phyloP scores from a whole-genome alignment of 1,140 invertebrate genomes.

The Hormaphis cornu region DNA sequence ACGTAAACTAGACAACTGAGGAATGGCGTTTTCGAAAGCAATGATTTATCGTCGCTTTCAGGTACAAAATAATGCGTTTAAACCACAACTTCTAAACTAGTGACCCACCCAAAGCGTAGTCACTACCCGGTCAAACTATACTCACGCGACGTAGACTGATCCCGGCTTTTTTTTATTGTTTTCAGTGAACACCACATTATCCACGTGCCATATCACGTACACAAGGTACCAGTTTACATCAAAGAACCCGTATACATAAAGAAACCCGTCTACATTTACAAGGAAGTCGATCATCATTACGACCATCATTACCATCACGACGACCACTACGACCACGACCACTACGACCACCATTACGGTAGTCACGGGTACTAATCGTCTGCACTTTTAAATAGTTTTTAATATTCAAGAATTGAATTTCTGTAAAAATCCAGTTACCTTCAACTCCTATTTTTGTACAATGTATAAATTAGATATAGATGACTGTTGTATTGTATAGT shows the following conservation, averaged over 20 bases:
- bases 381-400: background rate
- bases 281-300: conserved; percentile 15
- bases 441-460: no score
- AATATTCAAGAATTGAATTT: background rate
- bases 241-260: conserved; percentile 30
- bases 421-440: no score
- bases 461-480: no score
- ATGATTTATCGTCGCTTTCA: no score
- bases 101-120: no score
- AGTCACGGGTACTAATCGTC: conserved; percentile 15
- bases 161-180: background rate
- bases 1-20: no score
- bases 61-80: no score
- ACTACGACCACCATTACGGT: background rate
- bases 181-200: conserved; percentile 25
- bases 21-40: no score
- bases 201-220: conserved; percentile 24
- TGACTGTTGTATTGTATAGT: no score
- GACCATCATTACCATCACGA: conserved; percentile 9
- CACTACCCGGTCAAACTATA: no score
- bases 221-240: conserved; percentile 16
- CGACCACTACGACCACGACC: background rate
- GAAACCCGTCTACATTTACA: conserved; percentile 22
- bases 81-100: no score
- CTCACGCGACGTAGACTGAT: no score